Percentiles rank a stretch among this genome's conserved stretches.
These are phyloP conservation scores for Trichoplusia ni DNA, from an alignment of 1,140 invertebrate species.

Conservation along the genomic window DNA sequence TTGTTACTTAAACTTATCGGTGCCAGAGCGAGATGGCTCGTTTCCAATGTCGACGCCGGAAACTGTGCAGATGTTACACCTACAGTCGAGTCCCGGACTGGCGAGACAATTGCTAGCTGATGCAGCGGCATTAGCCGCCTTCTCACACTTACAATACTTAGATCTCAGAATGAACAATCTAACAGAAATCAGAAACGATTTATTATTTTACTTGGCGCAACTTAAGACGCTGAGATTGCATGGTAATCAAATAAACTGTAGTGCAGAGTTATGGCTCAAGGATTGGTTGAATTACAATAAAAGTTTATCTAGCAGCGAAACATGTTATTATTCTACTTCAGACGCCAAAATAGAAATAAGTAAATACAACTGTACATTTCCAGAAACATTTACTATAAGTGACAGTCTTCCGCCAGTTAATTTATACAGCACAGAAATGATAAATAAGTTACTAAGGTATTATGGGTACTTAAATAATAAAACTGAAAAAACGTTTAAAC, in stretches of 20 bases:
- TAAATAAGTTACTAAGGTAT: slow-evolving; percentile 73
- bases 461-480: slow-evolving; percentile 76
- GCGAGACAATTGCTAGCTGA: slow-evolving; percentile 86
- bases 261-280: slow-evolving; percentile 84
- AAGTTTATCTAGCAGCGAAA: slow-evolving; percentile 76
- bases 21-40: slow-evolving; percentile 83
- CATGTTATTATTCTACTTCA: slow-evolving; percentile 71
- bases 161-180: slow-evolving; percentile 87
- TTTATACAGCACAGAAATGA: slow-evolving; percentile 78
- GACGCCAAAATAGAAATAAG: slow-evolving; percentile 68
- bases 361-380: slow-evolving; percentile 76
- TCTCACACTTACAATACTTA: slow-evolving; percentile 85
- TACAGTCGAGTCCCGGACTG: slow-evolving; percentile 88
- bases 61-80: slow-evolving; percentile 86
- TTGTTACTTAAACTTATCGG: slow-evolving; percentile 84
- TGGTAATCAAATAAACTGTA: slow-evolving; percentile 86
- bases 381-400: slow-evolving; percentile 75
- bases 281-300: slow-evolving; percentile 84
- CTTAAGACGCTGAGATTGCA: slow-evolving; percentile 83
- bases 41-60: slow-evolving; percentile 87
- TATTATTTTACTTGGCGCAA: slow-evolving; percentile 87
- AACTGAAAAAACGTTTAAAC: slow-evolving; percentile 59
- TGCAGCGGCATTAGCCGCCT: slow-evolving; percentile 86
- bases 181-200: slow-evolving; percentile 82
- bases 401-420: slow-evolving; percentile 76